Conservation (phyloP, 1,140 invertebrate species). For the Orchesella cincta region DNA sequence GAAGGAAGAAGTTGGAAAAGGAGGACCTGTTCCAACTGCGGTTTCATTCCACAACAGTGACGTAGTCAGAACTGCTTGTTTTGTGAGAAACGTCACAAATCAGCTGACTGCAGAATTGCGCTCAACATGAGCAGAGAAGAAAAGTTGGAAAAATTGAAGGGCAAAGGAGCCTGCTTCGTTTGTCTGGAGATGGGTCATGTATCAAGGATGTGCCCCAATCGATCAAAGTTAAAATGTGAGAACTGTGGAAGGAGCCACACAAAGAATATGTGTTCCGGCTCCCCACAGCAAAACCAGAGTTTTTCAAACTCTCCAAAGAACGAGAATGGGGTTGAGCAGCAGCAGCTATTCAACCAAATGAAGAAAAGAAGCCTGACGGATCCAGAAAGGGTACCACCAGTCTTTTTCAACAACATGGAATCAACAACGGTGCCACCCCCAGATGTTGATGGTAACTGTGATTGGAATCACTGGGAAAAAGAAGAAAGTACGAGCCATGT, state of each 20-base stretch:
- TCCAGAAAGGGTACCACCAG: background rate
- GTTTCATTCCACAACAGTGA: background rate
- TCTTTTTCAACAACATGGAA: background rate
- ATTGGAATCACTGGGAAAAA: background rate
- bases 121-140: slow-evolving; percentile 1
- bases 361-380: background rate
- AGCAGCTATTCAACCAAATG: background rate
- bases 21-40: background rate
- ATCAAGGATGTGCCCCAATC: background rate
- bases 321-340: too few species aligned
- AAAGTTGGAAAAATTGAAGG: background rate
- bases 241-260: background rate
- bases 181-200: background rate
- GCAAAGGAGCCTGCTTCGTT: background rate
- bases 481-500: background rate
- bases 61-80: background rate
- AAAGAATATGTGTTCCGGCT: background rate
- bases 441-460: background rate
- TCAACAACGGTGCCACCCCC: background rate
- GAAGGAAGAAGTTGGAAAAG: background rate
- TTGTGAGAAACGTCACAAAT: slow-evolving; percentile 29
- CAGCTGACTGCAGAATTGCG: slow-evolving; percentile 13
- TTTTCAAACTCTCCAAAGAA: too few species aligned
- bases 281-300: background rate
- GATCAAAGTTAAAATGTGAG: background rate